Conservation (phyloP, 2,113 vertebrate species). For the Brachionichthys hirsutus region DNA sequence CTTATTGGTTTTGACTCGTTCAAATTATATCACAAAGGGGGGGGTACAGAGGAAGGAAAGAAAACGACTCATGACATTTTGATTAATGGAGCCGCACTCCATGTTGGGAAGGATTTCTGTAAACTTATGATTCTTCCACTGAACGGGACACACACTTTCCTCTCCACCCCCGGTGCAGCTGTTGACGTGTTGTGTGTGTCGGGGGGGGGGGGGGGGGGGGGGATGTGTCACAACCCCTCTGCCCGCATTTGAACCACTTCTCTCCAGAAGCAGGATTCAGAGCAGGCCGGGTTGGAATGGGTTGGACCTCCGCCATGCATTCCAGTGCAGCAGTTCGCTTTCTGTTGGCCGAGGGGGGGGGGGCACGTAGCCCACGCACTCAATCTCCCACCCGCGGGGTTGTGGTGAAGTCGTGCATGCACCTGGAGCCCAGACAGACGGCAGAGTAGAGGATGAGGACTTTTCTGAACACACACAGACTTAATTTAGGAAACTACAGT, state of each 20-base stretch:
- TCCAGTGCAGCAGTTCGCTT: conserved; percentile 37
- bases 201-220: neutral
- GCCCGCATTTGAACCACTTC: conserved; percentile 24
- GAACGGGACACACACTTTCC: neutral
- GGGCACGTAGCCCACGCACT: conserved; percentile 7
- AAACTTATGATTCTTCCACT: neutral
- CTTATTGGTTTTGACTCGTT: conserved; percentile 10
- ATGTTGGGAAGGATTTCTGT: neutral
- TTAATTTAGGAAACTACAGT: neutral
- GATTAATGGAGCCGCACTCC: neutral
- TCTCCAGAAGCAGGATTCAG: conserved; percentile 32
- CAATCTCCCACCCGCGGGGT: conserved; percentile 1
- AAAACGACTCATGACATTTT: neutral
- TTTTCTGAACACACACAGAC: conserved; percentile 15
- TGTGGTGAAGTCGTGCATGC: neutral
- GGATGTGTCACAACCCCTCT: conserved; percentile 6
- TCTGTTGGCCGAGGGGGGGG: conserved; percentile 46
- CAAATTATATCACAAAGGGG: neutral
- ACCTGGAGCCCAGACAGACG: neutral
- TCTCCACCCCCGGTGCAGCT: conserved; percentile 42
- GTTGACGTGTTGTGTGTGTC: conserved; percentile 29
- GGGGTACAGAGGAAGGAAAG: neutral
- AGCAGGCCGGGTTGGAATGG: conserved; percentile 38
- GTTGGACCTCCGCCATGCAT: conserved; percentile 54
- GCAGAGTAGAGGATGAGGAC: neutral